These are phyloP conservation scores for Botia almorhae DNA, from an alignment of 2,797 vertebrate genomes.

Conservation along the genomic window DNA sequence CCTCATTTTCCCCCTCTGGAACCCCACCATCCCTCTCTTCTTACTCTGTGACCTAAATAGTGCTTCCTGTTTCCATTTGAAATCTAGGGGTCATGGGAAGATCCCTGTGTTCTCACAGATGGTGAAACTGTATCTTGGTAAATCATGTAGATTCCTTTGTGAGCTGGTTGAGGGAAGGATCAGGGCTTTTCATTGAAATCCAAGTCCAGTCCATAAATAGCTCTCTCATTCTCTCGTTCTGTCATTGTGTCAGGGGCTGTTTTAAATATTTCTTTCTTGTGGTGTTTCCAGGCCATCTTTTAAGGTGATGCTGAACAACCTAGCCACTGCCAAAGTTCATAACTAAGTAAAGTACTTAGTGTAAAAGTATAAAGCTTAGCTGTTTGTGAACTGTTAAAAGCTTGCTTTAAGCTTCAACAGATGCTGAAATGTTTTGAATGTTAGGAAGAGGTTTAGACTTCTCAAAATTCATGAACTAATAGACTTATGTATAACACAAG, in stretches of 20 bases:
- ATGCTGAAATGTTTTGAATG: conserved; percentile 33
- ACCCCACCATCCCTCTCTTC: conserved; percentile 16
- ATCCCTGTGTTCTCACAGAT: conserved; percentile 54
- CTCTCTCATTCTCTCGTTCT: conserved; percentile 35
- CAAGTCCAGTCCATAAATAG: conserved; percentile 52
- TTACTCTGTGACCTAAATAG: conserved; percentile 43
- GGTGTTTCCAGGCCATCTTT: conserved; percentile 31
- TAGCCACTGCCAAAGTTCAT: conserved; percentile 24
- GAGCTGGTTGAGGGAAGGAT: conserved; percentile 48
- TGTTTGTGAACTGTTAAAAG: neutral
- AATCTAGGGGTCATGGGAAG: conserved; percentile 75
- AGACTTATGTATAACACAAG: neutral
- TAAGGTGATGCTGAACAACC: conserved; percentile 36
- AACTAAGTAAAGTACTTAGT: conserved; percentile 11
- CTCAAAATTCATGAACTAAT: neutral
- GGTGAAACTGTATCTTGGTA: conserved; percentile 64
- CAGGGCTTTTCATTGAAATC: conserved; percentile 58
- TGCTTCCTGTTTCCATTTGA: conserved; percentile 51
- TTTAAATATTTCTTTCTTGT: conserved; percentile 39
- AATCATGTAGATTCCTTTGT: conserved; percentile 59
- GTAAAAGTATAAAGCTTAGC: neutral
- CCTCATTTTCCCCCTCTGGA: conserved; percentile 39
- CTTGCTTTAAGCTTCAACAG: neutral
- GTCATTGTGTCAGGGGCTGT: conserved; percentile 25
- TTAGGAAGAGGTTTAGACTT: conserved; percentile 25